A percentile compares a stretch with the other conserved stretches of the same genome.
Evolutionary conservation across 30 jellyfish, hydroid and myxozoan genomes (phyloP).

Genomic region (Turritopsis dohrnii): DNA sequence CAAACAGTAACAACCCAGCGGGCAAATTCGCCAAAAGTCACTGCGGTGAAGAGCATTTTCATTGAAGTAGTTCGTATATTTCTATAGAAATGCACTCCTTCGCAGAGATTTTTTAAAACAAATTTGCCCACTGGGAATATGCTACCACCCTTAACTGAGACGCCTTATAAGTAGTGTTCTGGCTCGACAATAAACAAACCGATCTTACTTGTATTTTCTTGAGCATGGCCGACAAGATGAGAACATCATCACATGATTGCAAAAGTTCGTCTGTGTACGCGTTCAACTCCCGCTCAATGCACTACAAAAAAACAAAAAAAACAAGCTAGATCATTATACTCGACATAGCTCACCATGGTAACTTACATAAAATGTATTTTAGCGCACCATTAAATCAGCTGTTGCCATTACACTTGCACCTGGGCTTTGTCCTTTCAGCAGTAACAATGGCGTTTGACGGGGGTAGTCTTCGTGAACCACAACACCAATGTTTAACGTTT

Average conservation of each 20-base stretch:
- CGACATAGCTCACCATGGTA: not conserved
- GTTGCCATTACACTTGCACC: not conserved
- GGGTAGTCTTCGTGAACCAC: slow-evolving; percentile 61
- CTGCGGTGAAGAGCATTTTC: too few relatives aligned
- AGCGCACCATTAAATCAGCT: slow-evolving; percentile 8
- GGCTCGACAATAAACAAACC: not conserved
- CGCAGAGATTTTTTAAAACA: too few relatives aligned
- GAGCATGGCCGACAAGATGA: not conserved
- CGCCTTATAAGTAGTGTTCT: not conserved
- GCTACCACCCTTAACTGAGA: too few relatives aligned
- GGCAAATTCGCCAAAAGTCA: too few relatives aligned
- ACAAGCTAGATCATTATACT: not conserved
- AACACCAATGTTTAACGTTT: slow-evolving; percentile 44
- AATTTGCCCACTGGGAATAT: too few relatives aligned
- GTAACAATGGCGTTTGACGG: slow-evolving; percentile 54
- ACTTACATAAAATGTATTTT: too few relatives aligned
- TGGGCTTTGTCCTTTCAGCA: slow-evolving; percentile 4
- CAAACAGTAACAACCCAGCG: too few relatives aligned
- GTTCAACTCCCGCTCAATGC: slow-evolving; percentile 6
- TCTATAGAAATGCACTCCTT: too few relatives aligned
- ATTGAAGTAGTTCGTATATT: too few relatives aligned
- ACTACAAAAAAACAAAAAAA: not conserved
- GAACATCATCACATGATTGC: not conserved
- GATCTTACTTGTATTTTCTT: slow-evolving; percentile 3
- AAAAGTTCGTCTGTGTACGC: not conserved